Evolutionary conservation across 2,797 vertebrate genomes (phyloP).

Genomic region (Oreochromis grahami): DNA sequence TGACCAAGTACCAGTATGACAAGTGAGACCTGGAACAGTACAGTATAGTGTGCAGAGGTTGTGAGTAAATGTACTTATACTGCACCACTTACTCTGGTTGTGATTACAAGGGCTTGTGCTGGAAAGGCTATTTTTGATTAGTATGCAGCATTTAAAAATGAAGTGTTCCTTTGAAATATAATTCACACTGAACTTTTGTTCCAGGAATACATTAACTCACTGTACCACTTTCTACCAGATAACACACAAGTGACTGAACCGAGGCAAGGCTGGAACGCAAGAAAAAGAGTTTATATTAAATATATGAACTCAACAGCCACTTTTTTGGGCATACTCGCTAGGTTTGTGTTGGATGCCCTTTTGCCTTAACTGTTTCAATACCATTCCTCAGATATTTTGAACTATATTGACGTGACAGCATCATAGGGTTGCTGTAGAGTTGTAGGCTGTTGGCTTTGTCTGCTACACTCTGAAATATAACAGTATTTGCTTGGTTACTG

Average conservation of each 20-base stretch:
- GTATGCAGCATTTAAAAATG: background rate
- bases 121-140: background rate
- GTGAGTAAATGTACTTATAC: background rate
- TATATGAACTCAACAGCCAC: background rate
- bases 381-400: background rate
- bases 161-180: background rate
- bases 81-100: background rate
- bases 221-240: background rate
- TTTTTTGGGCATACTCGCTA: background rate
- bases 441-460: background rate
- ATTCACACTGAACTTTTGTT: background rate
- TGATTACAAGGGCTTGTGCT: background rate
- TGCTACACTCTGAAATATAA: background rate
- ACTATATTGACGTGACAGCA: background rate
- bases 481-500: background rate
- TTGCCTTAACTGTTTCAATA: background rate
- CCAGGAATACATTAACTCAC: background rate
- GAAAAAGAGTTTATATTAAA: background rate
- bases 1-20: background rate
- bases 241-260: background rate
- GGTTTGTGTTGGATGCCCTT: background rate
- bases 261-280: background rate
- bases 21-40: background rate
- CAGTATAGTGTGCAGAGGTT: background rate
- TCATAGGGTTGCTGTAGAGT: background rate